Evolutionary conservation across 2,888 invertebrate genomes (phyloP), one percentile per base, ranked within the genome.

Genomic region (Imbricaverruca yamaguchii): DNA sequence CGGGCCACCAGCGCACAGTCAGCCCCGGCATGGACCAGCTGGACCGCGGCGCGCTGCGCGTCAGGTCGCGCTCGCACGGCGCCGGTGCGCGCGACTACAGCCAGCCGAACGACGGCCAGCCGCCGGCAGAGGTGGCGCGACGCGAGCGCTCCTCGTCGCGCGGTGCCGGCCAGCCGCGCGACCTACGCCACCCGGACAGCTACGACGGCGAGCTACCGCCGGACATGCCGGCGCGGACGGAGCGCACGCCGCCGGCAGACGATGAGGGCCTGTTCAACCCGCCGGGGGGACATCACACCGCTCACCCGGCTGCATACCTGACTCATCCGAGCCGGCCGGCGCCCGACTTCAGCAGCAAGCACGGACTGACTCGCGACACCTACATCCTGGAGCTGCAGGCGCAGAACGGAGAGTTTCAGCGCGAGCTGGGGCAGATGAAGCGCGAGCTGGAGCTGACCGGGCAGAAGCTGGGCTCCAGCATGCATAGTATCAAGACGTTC

Each of bases 401-500:
- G 87, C 96, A 97, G 89, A 95, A 98, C 89, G 93, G 94, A 86
- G 97, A 98, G 88, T 90, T 98, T 85, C 97, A 97, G 87, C 91
- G 95, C 84, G 97, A 98, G 88, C 91, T 97, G 87, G 92, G 92
- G 81, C 94, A 94, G 87, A 91, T 96, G 85, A 96, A 96, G 89
- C 95, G 96, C 87, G 97, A 97, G 87, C 90, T 97, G 86, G 97
- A 97, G 90, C 90, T 96, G 87, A 96, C 97, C 84, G 97, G 97
- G 88, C 97, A 98, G 89, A 98, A 98, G 89, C 91, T 98, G 86
- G 96, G 96, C 88, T 97, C 97, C 87, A 96, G 95, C 86, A 98
- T 99, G 98, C 98, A 98, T 89, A 97, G 97, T 89, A 99, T 99
- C 89, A 98, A 98, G 90, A 98, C 98, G 82, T 99, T 99, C 89